Conservation (phyloP, 2,113 vertebrate genomes). For the Cranoglanis bouderius region DNA sequence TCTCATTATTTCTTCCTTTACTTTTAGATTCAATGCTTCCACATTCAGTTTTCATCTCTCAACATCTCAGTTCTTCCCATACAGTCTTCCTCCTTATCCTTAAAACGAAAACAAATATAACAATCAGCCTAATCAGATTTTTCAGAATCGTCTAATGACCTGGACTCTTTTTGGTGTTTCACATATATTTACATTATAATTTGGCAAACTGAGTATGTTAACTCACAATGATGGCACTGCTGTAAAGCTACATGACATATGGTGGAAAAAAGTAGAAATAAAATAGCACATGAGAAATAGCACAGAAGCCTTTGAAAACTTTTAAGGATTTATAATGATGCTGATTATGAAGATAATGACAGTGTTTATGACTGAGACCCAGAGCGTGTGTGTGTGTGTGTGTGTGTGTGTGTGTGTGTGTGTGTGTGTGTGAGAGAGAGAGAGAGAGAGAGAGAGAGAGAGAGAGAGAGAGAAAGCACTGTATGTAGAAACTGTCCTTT, state of each 20-base stretch:
- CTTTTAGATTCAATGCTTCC: conserved; percentile 48
- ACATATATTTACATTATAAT: not conserved
- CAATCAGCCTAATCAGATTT: not conserved
- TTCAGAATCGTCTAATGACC: not conserved
- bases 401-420: not conserved
- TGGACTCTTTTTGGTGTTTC: not conserved
- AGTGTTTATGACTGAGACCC: not conserved
- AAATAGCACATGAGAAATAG: not conserved
- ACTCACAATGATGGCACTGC: not conserved
- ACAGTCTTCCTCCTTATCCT: not conserved
- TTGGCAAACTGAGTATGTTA: not conserved
- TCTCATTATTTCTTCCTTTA: not conserved
- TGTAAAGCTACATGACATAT: not conserved
- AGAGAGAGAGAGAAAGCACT: not conserved
- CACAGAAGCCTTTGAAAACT: not conserved
- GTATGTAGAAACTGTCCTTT: conserved; percentile 11
- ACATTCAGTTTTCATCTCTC: conserved; percentile 53
- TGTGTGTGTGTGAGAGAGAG: not conserved
- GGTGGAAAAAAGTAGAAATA: not conserved
- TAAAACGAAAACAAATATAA: not conserved
- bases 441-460: not conserved
- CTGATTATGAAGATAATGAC: not conserved
- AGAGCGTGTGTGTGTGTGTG: not conserved
- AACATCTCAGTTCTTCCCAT: conserved; percentile 12
- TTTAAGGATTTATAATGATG: not conserved